Conservation (phyloP, 2,113 vertebrate species). For the Stigmatopora argus region DNA sequence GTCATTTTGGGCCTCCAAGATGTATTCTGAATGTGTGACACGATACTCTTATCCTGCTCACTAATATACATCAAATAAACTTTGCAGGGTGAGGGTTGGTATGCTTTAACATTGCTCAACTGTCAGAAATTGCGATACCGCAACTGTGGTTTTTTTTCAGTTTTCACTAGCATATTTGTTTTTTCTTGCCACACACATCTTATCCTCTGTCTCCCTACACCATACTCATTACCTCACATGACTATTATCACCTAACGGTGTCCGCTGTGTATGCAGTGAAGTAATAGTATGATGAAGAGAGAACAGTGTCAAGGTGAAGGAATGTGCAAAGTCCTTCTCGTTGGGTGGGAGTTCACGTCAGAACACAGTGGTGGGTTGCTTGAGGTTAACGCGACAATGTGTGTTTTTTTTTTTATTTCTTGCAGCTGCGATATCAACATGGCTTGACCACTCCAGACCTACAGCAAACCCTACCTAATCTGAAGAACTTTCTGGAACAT, state of each 20-base stretch:
- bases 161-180: not conserved
- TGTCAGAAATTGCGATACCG: slow-evolving; percentile 41
- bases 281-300: slow-evolving; percentile 42
- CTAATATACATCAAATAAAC: slow-evolving; percentile 56
- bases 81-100: slow-evolving; percentile 28
- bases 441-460: slow-evolving; percentile 92
- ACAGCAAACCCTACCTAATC: slow-evolving; percentile 93
- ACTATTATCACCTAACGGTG: slow-evolving; percentile 50
- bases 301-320: slow-evolving; percentile 47
- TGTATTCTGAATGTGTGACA: slow-evolving; percentile 43
- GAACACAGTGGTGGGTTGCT: slow-evolving; percentile 16
- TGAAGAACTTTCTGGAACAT: slow-evolving; percentile 95
- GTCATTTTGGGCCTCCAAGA: slow-evolving; percentile 40
- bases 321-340: slow-evolving; percentile 41
- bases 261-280: slow-evolving; percentile 51
- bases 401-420: slow-evolving; percentile 41
- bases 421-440: slow-evolving; percentile 92
- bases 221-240: slow-evolving; percentile 41
- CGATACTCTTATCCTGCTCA: slow-evolving; percentile 59
- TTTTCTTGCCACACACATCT: slow-evolving; percentile 45
- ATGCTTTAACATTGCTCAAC: slow-evolving; percentile 38
- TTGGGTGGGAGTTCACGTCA: slow-evolving; percentile 35
- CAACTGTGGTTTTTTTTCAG: slow-evolving; percentile 18
- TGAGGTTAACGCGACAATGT: slow-evolving; percentile 33
- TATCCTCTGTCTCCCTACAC: slow-evolving; percentile 49